Percentiles rank a stretch among this genome's conserved stretches.
These are phyloP conservation scores for Heloderma charlesbogerti DNA, from an alignment of 2,113 vertebrate species.

Conservation along the genomic window DNA sequence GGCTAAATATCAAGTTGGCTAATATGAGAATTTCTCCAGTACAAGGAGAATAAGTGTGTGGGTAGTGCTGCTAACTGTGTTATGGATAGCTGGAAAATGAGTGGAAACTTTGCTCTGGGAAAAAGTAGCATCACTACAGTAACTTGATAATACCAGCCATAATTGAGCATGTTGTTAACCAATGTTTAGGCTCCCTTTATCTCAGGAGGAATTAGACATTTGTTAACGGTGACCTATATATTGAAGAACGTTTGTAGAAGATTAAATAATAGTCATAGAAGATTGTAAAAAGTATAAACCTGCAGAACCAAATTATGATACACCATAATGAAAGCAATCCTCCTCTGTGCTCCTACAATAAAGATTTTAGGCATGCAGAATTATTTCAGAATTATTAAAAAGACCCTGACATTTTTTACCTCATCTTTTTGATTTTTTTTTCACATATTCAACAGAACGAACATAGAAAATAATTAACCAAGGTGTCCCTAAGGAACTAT, in stretches of 20 bases:
- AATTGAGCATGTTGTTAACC: not conserved
- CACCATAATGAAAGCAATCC: not conserved
- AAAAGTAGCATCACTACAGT: not conserved
- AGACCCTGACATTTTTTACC: not conserved
- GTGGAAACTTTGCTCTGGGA: slow-evolving; percentile 1
- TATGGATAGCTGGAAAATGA: slow-evolving; percentile 10
- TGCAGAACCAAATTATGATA: not conserved
- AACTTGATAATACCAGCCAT: not conserved
- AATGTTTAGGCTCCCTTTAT: not conserved
- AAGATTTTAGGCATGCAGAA: slow-evolving; percentile 18
- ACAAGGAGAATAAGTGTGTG: not conserved
- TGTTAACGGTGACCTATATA: not conserved
- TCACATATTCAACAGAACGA: slow-evolving; percentile 43
- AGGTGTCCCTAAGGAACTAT: not conserved
- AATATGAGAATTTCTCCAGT: not conserved
- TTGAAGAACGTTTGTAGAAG: not conserved
- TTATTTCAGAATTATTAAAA: slow-evolving; percentile 44
- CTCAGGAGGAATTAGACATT: not conserved
- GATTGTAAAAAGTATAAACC: not conserved
- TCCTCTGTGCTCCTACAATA: not conserved
- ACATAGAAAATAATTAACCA: slow-evolving; percentile 10
- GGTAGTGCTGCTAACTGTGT: not conserved
- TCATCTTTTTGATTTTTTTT: rapidly evolving
- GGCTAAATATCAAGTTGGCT: not conserved
- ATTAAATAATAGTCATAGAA: not conserved